Conservation (phyloP, 2,113 vertebrate genomes). For the Eidolon helvum region DNA sequence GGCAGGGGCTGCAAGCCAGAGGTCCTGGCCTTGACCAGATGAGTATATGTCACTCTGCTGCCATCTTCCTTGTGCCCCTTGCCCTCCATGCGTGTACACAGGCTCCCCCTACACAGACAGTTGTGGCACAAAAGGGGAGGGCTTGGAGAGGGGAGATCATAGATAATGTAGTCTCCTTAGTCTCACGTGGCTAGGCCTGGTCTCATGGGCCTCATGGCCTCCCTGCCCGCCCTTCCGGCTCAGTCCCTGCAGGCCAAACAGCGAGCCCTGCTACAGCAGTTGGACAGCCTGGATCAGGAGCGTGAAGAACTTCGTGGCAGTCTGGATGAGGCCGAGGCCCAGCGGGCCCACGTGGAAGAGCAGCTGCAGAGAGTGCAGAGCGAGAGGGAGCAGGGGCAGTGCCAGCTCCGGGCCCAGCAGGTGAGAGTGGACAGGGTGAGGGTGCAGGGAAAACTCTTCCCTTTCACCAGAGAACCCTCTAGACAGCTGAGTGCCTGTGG, state of each 20-base stretch:
- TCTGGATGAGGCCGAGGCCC: constrained; percentile 84
- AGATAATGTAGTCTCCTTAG: neutral
- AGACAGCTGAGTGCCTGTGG: neutral
- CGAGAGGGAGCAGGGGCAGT: constrained; percentile 78
- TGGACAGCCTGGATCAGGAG: constrained; percentile 88
- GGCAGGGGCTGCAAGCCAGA: neutral
- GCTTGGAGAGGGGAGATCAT: neutral
- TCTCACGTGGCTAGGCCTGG: neutral
- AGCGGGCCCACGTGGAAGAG: constrained; percentile 50
- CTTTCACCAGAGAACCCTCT: neutral
- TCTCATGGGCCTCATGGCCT: neutral
- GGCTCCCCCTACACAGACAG: neutral
- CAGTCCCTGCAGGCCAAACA: constrained; percentile 94
- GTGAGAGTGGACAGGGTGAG: constrained; percentile 67
- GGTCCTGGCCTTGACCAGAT: neutral
- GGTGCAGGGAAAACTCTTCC: neutral
- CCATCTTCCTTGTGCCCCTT: neutral
- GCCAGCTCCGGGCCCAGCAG: constrained; percentile 86
- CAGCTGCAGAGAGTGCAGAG: constrained; percentile 78
- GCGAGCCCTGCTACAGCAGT: constrained; percentile 86
- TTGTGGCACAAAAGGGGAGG: neutral
- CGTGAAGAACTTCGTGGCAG: constrained; percentile 85
- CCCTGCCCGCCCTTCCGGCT: neutral
- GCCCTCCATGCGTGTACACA: fast-evolving
- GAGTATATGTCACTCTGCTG: no score